phyloP scores from a whole-genome alignment of 1,140 invertebrate species.

The Drosophila sp. region DNA sequence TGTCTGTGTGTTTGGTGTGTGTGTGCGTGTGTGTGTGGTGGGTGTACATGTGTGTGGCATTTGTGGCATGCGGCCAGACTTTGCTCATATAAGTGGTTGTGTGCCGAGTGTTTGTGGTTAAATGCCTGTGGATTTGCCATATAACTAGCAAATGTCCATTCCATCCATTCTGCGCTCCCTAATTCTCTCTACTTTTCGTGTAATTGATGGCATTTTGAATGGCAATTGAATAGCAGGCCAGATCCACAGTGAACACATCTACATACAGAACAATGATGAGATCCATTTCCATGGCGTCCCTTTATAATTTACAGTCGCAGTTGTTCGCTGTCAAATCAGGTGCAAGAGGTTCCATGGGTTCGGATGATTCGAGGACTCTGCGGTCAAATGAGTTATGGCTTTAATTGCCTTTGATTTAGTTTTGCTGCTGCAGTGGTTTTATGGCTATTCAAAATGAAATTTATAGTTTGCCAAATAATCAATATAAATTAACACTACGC shows the following conservation, averaged over 20 bases:
- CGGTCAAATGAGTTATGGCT: slow-evolving; percentile 15
- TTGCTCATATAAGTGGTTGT: slow-evolving; percentile 26
- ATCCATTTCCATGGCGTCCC: slow-evolving; percentile 12
- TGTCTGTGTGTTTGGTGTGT: slow-evolving; percentile 10
- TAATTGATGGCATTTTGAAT: slow-evolving; percentile 46
- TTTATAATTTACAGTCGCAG: no score
- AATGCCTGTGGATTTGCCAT: slow-evolving; percentile 44
- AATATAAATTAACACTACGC: background rate
- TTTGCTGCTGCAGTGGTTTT: background rate
- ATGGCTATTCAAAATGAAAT: background rate
- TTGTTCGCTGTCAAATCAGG: background rate
- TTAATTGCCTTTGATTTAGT: slow-evolving; percentile 17
- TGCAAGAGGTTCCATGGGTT: background rate
- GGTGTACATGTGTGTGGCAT: slow-evolving; percentile 38
- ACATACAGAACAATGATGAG: slow-evolving; percentile 15
- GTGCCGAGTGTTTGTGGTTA: slow-evolving; percentile 52
- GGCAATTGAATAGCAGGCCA: slow-evolving; percentile 37
- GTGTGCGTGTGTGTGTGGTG: background rate
- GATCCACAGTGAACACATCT: background rate
- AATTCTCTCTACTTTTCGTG: slow-evolving; percentile 7
- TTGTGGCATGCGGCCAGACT: slow-evolving; percentile 25
- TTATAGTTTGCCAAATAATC: background rate
- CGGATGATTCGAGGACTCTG: no score
- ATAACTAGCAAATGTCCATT: slow-evolving; percentile 10
- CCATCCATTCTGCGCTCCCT: slow-evolving; percentile 3